These are phyloP conservation scores for Agriopis marginaria DNA, from an alignment of 2,888 invertebrate species.

Conservation along the genomic window DNA sequence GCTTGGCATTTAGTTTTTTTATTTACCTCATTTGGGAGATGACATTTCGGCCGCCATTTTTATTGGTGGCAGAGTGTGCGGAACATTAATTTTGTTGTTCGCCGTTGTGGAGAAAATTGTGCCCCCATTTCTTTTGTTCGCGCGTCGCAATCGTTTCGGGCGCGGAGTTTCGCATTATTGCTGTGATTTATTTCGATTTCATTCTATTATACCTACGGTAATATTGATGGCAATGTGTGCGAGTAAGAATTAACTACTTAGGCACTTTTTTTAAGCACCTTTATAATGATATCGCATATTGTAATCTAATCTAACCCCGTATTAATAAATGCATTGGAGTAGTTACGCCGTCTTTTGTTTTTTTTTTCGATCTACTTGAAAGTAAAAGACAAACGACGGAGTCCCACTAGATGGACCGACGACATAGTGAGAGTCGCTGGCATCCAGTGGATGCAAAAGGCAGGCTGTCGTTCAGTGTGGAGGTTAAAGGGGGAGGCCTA, in stretches of 20 bases:
- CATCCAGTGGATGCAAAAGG: too few relatives aligned
- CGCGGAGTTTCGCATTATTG: conserved; percentile 42
- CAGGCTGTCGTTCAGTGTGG: too few relatives aligned
- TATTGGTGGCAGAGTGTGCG: conserved; percentile 77
- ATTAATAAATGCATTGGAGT: too few relatives aligned
- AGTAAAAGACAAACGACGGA: too few relatives aligned
- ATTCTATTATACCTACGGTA: conserved; percentile 9
- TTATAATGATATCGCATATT: background rate
- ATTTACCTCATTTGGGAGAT: conserved; percentile 83
- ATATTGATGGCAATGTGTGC: conserved; percentile 4
- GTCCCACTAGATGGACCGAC: too few relatives aligned
- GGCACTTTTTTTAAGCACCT: background rate
- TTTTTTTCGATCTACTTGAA: too few relatives aligned
- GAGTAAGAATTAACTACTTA: background rate
- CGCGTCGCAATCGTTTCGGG: conserved; percentile 42
- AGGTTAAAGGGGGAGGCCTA: too few relatives aligned
- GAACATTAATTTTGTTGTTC: conserved; percentile 81
- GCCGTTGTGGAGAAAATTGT: conserved; percentile 55
- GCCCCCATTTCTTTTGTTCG: conserved; percentile 59
- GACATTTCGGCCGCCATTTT: conserved; percentile 79
- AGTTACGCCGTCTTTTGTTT: too few relatives aligned
- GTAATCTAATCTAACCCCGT: too few relatives aligned
- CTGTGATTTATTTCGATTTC: conserved; percentile 32
- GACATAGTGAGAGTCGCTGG: too few relatives aligned
- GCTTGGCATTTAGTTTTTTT: conserved; percentile 81